These are phyloP conservation scores for Polia nebulosa DNA, from an alignment of 2,888 invertebrate species.

Conservation along the genomic window DNA sequence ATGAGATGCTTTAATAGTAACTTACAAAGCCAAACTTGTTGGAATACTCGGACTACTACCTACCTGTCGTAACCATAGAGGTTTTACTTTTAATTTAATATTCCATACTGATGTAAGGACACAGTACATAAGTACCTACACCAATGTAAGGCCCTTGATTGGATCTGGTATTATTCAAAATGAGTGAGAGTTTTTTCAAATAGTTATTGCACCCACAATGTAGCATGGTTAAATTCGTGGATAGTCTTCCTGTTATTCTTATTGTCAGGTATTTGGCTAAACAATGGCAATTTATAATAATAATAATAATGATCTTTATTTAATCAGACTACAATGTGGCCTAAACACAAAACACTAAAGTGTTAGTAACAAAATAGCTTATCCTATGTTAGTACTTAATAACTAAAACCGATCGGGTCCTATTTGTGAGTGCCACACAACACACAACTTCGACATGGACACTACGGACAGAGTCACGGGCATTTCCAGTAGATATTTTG, in stretches of 20 bases:
- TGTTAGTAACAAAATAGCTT: too few species aligned
- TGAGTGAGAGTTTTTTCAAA: neutral
- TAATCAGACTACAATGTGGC: too few species aligned
- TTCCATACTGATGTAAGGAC: slow-evolving; percentile 24
- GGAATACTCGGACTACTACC: slow-evolving; percentile 26
- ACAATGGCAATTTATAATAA: neutral
- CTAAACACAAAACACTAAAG: too few species aligned
- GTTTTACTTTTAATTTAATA: slow-evolving; percentile 24
- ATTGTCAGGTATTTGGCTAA: neutral
- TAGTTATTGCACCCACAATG: neutral
- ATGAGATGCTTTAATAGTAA: slow-evolving; percentile 53
- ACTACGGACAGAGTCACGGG: neutral
- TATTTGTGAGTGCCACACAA: too few species aligned
- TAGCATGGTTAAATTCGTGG: neutral
- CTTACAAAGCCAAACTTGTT: slow-evolving; percentile 51
- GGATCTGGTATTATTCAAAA: neutral
- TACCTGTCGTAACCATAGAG: slow-evolving; percentile 19
- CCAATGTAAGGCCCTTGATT: slow-evolving; percentile 6
- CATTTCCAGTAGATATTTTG: neutral
- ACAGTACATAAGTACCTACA: too few species aligned
- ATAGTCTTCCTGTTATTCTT: neutral
- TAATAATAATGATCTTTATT: too few species aligned
- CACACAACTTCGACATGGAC: neutral
- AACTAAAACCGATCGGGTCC: too few species aligned
- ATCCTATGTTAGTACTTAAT: too few species aligned